phyloP scores from a whole-genome alignment of 2,888 invertebrate genomes.

The Drosophila fulvimacula region DNA sequence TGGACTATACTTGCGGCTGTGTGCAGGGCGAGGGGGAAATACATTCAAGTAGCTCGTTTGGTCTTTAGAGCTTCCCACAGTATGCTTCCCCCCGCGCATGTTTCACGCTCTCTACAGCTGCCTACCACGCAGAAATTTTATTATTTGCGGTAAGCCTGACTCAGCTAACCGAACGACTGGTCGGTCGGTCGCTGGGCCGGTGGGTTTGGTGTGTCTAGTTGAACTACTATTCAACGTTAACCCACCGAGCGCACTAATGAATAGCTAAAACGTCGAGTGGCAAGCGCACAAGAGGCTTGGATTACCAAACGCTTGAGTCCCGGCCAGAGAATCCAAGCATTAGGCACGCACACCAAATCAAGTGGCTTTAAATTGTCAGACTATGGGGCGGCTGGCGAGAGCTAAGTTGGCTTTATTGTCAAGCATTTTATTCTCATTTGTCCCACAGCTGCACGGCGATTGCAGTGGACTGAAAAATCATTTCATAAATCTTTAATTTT shows the following conservation, averaged over 20 bases:
- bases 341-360: constrained; percentile 76
- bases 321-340: constrained; percentile 60
- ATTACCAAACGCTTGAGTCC: constrained; percentile 54
- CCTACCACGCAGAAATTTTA: constrained; percentile 49
- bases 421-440: constrained; percentile 10
- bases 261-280: constrained; percentile 60
- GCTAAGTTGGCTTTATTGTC: constrained; percentile 43
- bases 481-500: constrained; percentile 75
- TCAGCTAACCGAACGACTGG: constrained; percentile 32
- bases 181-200: not conserved
- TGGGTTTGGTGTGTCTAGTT: constrained; percentile 11
- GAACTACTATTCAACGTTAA: constrained; percentile 26
- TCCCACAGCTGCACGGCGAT: constrained; percentile 12
- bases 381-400: constrained; percentile 28
- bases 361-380: constrained; percentile 73
- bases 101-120: constrained; percentile 27
- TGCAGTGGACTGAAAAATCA: constrained; percentile 43
- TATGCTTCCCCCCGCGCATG: not conserved
- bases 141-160: constrained; percentile 54
- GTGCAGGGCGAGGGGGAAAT: constrained; percentile 9
- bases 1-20: constrained; percentile 1
- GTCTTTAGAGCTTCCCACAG: constrained; percentile 21
- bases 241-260: constrained; percentile 47
- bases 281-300: constrained; percentile 51
- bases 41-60: constrained; percentile 40